Conservation (phyloP, 2,113 vertebrate species). For the Anhinga anhinga region DNA sequence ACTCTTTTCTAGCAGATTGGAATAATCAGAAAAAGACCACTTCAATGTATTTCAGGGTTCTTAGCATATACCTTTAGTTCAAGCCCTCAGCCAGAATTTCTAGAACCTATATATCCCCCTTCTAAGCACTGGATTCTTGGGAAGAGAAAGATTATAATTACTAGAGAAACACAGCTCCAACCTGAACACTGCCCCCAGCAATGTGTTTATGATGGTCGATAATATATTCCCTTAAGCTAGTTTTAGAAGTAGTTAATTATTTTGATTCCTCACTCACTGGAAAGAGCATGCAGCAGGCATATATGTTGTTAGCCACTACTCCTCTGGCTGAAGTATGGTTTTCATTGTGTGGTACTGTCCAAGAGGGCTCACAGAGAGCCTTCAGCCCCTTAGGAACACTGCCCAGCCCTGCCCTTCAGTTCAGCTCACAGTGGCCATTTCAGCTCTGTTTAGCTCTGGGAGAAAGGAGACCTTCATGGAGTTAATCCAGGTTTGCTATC, state of each 20-base stretch:
- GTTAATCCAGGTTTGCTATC: neutral
- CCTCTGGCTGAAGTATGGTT: neutral
- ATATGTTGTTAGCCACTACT: neutral
- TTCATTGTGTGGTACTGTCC: neutral
- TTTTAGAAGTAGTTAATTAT: neutral
- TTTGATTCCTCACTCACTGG: neutral
- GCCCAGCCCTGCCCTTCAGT: neutral
- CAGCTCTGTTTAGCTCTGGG: neutral
- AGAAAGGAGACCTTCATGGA: neutral
- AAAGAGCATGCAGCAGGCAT: neutral
- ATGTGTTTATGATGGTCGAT: neutral
- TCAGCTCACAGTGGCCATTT: rapidly evolving
- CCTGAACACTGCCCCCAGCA: neutral
- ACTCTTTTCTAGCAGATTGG: neutral
- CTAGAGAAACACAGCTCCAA: neutral
- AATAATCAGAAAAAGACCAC: neutral
- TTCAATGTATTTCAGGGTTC: neutral
- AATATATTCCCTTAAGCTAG: neutral
- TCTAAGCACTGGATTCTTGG: neutral
- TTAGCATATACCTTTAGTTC: neutral
- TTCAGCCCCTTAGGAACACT: neutral
- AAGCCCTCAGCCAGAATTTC: neutral
- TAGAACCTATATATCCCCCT: neutral
- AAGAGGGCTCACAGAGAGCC: neutral
- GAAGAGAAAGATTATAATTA: neutral